Percentiles rank a stretch among this genome's conserved stretches.
phyloP scores from a whole-genome alignment of 2,113 vertebrate genomes.

The Platanista minor region DNA sequence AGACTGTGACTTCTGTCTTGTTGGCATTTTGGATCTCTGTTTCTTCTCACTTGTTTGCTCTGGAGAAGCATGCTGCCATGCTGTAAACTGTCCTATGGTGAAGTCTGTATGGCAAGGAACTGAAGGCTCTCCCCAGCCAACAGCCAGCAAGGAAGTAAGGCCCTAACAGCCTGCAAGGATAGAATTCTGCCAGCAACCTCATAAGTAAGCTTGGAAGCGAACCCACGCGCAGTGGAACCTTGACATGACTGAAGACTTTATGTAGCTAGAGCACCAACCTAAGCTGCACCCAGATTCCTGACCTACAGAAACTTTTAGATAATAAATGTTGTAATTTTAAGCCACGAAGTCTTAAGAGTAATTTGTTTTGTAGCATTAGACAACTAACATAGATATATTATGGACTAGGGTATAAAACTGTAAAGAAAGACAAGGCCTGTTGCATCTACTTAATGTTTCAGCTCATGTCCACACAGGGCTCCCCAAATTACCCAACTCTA shows the following conservation, averaged over 20 bases:
- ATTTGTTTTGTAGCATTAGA: neutral
- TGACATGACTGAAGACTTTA: neutral
- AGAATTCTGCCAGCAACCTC: neutral
- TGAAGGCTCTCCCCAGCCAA: neutral
- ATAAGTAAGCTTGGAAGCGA: neutral
- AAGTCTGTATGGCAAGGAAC: neutral
- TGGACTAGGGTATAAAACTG: neutral
- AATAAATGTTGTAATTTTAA: neutral
- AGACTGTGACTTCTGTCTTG: neutral
- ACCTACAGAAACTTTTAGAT: neutral
- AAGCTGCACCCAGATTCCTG: neutral
- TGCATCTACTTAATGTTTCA: neutral
- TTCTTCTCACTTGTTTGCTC: neutral
- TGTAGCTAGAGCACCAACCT: neutral
- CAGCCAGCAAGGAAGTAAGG: neutral
- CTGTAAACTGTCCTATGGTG: neutral
- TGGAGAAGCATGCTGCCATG: neutral
- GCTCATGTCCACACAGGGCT: too few relatives aligned
- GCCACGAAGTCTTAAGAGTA: neutral
- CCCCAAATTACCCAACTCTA: rapidly evolving
- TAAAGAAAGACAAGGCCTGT: neutral
- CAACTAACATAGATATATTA: neutral
- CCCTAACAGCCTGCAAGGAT: neutral
- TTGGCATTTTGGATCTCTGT: neutral
- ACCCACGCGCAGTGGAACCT: neutral